Base-by-base conservation (phyloP, 2,797 vertebrate species). In the Moxostoma hubbsi region DNA sequence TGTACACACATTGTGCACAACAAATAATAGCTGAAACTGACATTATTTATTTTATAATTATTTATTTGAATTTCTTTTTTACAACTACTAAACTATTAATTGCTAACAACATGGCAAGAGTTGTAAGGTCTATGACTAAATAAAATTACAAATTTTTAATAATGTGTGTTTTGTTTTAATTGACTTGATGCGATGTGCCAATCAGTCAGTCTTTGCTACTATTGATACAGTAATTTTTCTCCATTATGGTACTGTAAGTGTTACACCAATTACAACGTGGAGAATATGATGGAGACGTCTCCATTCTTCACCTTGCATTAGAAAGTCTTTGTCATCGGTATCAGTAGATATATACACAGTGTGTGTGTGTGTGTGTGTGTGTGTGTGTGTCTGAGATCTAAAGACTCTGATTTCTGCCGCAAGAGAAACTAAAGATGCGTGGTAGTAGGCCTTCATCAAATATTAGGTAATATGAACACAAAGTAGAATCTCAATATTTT, bases 71-170 rank as follows among this genome's bases (percentile, higher is more conserved):
- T 49, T 36, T 50, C 24, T 4, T 46, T 75, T n/a, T 57, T 53
- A 1, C 51, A 77, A 53, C 6, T 36, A 10, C 51, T 10, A 15
- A 45, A 5, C 64, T n/a, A 61, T 59, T 53, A 18, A 53, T 81
- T 83, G 75, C 63, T 73, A 66, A 6, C 43, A 43, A 9, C 13
- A 50, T 81, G 43, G 54, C 47, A 73, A 76, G 51, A 5, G 7
- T 45, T 69, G 76, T 85, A 80, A 53, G 45, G 84, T 85, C 76
- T 81, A 15, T 85, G 82, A 85, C 82, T 83, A 47, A 82, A 83
- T 85, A 83, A 85, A 85, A 11, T 46, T 6, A 13, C 49, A 8
- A 5, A n/a, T 73, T 81, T 75, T 36, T 16, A 59, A 51, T 5
- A 79, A 73, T 16, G 4, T 58, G 9, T 49, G 55, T n/a, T 7